Percentiles rank a stretch among this genome's conserved stretches.
phyloP scores from a whole-genome alignment of 2,113 vertebrate species.

The Bostrychus sinensis region DNA sequence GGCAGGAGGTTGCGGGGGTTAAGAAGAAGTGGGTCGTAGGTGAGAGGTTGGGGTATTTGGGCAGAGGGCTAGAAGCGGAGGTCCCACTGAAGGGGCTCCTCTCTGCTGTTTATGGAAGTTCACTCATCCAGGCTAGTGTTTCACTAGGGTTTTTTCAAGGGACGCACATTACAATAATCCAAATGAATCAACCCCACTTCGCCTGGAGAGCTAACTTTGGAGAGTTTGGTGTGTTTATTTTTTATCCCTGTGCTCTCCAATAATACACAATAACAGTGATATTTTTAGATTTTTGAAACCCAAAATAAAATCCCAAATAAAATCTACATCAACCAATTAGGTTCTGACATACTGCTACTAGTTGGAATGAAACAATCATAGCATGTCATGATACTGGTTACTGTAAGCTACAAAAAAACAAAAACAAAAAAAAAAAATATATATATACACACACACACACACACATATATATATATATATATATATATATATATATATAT shows the following conservation, averaged over 20 bases:
- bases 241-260: neutral
- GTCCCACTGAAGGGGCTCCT: slow-evolving; percentile 58
- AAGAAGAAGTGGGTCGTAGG: slow-evolving; percentile 66
- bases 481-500: too few species aligned
- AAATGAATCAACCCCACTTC: neutral
- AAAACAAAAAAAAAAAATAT: too few species aligned
- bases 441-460: too few species aligned
- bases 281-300: too few species aligned
- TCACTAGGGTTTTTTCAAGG: neutral
- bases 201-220: neutral
- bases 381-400: too few species aligned
- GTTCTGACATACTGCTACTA: too few species aligned
- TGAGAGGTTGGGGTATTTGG: slow-evolving; percentile 59
- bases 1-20: slow-evolving; percentile 58
- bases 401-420: too few species aligned
- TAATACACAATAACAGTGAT: too few species aligned
- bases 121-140: neutral
- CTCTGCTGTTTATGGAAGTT: slow-evolving; percentile 42
- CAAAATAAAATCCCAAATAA: too few species aligned
- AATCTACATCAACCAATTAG: too few species aligned
- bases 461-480: too few species aligned
- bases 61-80: slow-evolving; percentile 2
- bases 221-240: neutral
- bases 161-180: neutral
- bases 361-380: too few species aligned